A percentile compares a stretch with the other conserved stretches of the same genome.
Evolutionary conservation across 2,113 vertebrate species (phyloP).

Genomic region (Pterocles orientalis): DNA sequence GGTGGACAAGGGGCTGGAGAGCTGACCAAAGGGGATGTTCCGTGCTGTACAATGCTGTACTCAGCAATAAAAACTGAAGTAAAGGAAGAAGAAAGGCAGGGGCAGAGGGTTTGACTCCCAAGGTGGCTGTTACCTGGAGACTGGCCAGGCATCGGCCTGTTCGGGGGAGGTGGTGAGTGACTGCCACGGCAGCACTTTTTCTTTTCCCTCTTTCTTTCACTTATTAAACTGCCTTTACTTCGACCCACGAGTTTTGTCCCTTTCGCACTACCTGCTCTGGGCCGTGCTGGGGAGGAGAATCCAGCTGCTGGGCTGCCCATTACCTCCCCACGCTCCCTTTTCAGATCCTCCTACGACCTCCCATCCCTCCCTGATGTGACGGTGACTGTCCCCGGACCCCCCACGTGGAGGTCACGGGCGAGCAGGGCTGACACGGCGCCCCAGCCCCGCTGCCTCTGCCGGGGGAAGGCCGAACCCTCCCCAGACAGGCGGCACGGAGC

Average conservation of each 20-base stretch:
- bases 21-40: not conserved
- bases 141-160: not conserved
- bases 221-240: not conserved
- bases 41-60: rapidly evolving
- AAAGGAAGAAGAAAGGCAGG: not conserved
- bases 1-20: too few species aligned
- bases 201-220: not conserved
- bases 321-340: rapidly evolving
- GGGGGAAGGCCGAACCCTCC: too few species aligned
- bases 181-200: not conserved
- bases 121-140: too few species aligned
- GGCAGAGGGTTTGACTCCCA: too few species aligned
- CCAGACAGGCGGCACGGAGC: too few species aligned
- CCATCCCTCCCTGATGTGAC: rapidly evolving
- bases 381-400: too few species aligned
- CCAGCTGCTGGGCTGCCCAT: not conserved
- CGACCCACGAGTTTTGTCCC: rapidly evolving
- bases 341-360: not conserved
- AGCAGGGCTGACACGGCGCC: too few species aligned
- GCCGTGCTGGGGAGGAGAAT: not conserved
- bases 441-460: too few species aligned
- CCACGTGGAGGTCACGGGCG: too few species aligned
- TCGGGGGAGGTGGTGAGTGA: not conserved
- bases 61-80: not conserved
- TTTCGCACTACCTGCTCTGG: not conserved